Evolutionary conservation across 1,140 invertebrate genomes (phyloP).

Genomic region (Semibalanus balanoides): DNA sequence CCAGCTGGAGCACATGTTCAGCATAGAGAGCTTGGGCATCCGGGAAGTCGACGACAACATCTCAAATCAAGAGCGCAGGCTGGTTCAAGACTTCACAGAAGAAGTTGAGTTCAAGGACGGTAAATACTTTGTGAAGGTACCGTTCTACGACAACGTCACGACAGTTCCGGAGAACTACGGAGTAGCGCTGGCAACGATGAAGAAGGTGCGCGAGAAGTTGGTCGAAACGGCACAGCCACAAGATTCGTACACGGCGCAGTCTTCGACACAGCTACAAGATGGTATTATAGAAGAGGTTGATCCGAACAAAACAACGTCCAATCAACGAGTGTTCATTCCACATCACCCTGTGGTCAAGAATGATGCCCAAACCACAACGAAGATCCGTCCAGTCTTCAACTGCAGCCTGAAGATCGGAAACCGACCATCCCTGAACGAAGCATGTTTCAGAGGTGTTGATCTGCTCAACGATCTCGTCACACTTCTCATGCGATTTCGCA

Average conservation of each 20-base stretch:
- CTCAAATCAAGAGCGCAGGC: too few species aligned
- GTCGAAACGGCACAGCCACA: not conserved
- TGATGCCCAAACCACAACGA: not conserved
- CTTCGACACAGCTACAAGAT: not conserved
- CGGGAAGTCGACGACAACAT: too few species aligned
- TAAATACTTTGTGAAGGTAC: not conserved
- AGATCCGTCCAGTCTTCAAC: conserved; percentile 12
- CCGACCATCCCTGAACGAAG: conserved; percentile 13
- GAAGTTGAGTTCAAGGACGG: not conserved
- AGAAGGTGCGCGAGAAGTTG: not conserved
- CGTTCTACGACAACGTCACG: not conserved
- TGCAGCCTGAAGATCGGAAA: conserved; percentile 11
- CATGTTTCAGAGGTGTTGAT: conserved; percentile 8
- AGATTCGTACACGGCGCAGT: not conserved
- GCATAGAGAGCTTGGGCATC: too few species aligned
- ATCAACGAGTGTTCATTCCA: not conserved
- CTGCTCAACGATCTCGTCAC: conserved; percentile 7
- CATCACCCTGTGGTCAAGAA: not conserved
- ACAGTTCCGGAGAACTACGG: not conserved
- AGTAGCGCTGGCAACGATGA: not conserved
- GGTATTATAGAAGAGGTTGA: not conserved
- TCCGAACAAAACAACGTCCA: not conserved
- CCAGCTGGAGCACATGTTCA: too few species aligned
- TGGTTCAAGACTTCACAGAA: too few species aligned
- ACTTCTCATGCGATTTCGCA: conserved; percentile 8